Evolutionary conservation across 2,797 vertebrate species (phyloP), one percentile per base, ranked within the genome.

Genomic region (Micromesistius poutassou): DNA sequence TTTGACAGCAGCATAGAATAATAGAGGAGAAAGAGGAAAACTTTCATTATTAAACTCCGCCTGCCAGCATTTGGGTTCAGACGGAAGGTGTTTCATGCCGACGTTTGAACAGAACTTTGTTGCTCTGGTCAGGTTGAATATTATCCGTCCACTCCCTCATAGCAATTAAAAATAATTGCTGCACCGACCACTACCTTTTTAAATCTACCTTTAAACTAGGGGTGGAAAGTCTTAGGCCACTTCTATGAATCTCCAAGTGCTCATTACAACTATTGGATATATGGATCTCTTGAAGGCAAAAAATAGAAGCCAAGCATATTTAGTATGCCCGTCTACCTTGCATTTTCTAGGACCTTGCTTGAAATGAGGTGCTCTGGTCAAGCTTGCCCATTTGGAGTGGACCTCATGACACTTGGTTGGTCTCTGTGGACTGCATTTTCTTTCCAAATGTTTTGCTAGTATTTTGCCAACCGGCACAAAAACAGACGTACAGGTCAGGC

Each of bases 161-260:
- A n/a, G 55, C 55, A 9, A 25, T n/a, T 62, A 62, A 62, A 62
- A 62, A 62, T 62, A 62, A 62, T 62, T 62, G 55, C 55, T 62
- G 55, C 55, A 8, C 22, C 5, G 22, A 6, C 2, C 46, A 5
- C 16, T 55, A 22, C 46, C 46, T 55, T 55, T 62, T 62, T 22
- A 62, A 62, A 62, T 62, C 55, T 62, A 62, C 55, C 55, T 62
- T 25, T 62, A n/a, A 62, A 62, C 55, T 25, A n/a, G 55, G 55
- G 55, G 55, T 62, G 55, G 55, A 25, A 25, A 25, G 55, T n/a
- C 46, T 55, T 55, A 55, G 46, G 46, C 46, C 19, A 55, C 16
- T 55, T 55, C 16, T 55, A 55, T 14, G 16, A 55, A 55, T 55
- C 46, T 55, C 55, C 55, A 62, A 62, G 55, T 62, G 55, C 55